Percentiles rank a stretch among this genome's conserved stretches.
Evolutionary conservation across 2,797 vertebrate species (phyloP).

Genomic region (Alcedo atthis): DNA sequence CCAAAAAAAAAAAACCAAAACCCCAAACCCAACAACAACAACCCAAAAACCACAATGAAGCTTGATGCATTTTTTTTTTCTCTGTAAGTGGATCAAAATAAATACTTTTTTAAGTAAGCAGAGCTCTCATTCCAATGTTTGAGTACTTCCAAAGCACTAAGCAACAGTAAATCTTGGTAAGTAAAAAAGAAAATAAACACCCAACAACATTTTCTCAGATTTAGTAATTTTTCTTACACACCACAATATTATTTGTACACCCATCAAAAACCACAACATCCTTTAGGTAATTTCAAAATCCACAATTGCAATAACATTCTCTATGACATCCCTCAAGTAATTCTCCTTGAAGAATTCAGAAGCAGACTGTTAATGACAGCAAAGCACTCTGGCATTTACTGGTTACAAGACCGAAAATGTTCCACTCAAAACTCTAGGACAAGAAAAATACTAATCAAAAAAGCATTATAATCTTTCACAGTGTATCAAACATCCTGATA

Average conservation of each 20-base stretch:
- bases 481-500: background rate
- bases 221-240: background rate
- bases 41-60: too few species aligned
- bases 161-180: background rate
- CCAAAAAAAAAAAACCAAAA: too few species aligned
- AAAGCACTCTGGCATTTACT: background rate
- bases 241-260: background rate
- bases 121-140: background rate
- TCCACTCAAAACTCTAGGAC: background rate
- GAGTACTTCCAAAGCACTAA: background rate
- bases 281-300: background rate
- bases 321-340: background rate
- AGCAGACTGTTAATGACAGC: background rate
- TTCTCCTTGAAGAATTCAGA: background rate
- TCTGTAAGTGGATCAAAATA: background rate
- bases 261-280: background rate
- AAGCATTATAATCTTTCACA: background rate
- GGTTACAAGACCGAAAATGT: background rate
- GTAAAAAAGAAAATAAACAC: background rate
- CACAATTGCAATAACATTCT: background rate
- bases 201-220: background rate
- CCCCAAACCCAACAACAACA: background rate
- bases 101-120: background rate
- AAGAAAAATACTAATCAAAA: background rate
- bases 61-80: background rate